Evolutionary conservation across 2,797 vertebrate species (phyloP).

Genomic region (Harpagifer antarcticus): DNA sequence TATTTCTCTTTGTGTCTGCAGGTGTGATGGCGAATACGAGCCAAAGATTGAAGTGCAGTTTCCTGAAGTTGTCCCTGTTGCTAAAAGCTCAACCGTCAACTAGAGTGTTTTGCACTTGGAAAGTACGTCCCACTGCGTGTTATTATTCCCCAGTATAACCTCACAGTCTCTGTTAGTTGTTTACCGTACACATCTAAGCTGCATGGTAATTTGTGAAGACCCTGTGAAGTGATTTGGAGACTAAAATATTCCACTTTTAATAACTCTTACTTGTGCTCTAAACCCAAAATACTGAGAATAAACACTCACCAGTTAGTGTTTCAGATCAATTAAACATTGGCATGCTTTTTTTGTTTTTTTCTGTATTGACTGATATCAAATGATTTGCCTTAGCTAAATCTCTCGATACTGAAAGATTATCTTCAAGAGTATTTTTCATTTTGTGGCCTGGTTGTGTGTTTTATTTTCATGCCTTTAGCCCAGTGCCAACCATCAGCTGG

Average conservation of each 20-base stretch:
- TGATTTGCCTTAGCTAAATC: neutral
- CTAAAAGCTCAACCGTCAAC: conserved; percentile 91
- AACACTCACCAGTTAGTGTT: conserved; percentile 1
- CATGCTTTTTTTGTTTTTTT: conserved; percentile 8
- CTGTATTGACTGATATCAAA: conserved; percentile 1
- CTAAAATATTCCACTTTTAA: conserved; percentile 31
- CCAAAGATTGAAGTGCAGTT: conserved; percentile 98
- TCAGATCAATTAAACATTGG: conserved; percentile 19
- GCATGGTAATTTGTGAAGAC: conserved; percentile 26
- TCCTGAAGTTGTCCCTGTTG: conserved; percentile 90
- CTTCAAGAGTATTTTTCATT: conserved; percentile 35
- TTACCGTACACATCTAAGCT: conserved; percentile 26
- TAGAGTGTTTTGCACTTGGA: conserved; percentile 97
- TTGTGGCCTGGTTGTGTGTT: conserved; percentile 23
- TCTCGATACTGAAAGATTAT: neutral
- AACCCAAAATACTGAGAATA: conserved; percentile 1
- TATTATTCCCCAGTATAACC: conserved; percentile 27
- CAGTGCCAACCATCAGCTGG: conserved; percentile 93
- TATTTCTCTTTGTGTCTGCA: conserved; percentile 72
- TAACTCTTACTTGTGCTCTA: too few relatives aligned
- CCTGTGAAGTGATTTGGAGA: conserved; percentile 23
- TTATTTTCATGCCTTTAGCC: conserved; percentile 76
- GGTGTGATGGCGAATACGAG: conserved; percentile 98
- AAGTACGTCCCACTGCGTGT: conserved; percentile 88
- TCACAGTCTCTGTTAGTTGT: conserved; percentile 19